Evolutionary conservation across 2,797 vertebrate species (phyloP).

Genomic region (Acestrorhynchus altus): DNA sequence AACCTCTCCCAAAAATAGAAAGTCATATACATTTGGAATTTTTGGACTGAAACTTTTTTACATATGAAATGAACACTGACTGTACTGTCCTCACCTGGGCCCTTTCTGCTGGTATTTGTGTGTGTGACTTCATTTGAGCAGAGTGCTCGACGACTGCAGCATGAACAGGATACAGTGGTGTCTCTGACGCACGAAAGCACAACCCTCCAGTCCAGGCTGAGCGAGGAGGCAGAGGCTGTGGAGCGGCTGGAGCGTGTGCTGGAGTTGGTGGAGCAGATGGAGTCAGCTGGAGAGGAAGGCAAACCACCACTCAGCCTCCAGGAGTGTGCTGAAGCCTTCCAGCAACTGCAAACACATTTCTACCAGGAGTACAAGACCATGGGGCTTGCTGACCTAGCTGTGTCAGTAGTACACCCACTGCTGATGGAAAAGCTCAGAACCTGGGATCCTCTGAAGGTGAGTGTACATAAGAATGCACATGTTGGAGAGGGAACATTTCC

Average conservation of each 20-base stretch:
- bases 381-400: slow-evolving; percentile 89
- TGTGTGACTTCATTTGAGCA: slow-evolving; percentile 43
- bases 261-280: slow-evolving; percentile 89
- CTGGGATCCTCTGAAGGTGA: slow-evolving; percentile 95
- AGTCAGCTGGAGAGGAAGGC: slow-evolving; percentile 79
- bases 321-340: slow-evolving; percentile 89
- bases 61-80: not conserved
- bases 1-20: too few relatives aligned
- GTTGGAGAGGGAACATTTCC: not conserved
- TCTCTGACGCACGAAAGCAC: slow-evolving; percentile 90
- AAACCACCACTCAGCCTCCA: slow-evolving; percentile 84
- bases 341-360: slow-evolving; percentile 92
- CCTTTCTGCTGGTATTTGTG: not conserved
- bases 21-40: too few relatives aligned
- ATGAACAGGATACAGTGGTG: slow-evolving; percentile 94
- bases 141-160: slow-evolving; percentile 92
- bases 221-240: slow-evolving; percentile 82
- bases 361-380: slow-evolving; percentile 94
- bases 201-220: slow-evolving; percentile 82
- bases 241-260: slow-evolving; percentile 88
- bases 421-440: slow-evolving; percentile 89
- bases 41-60: too few relatives aligned
- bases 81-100: not conserved
- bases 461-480: not conserved
- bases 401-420: slow-evolving; percentile 91